Percentiles rank a stretch among this genome's conserved stretches.
These are phyloP conservation scores for Thymelicus sylvestris DNA, from an alignment of 2,888 invertebrate species.

Conservation along the genomic window DNA sequence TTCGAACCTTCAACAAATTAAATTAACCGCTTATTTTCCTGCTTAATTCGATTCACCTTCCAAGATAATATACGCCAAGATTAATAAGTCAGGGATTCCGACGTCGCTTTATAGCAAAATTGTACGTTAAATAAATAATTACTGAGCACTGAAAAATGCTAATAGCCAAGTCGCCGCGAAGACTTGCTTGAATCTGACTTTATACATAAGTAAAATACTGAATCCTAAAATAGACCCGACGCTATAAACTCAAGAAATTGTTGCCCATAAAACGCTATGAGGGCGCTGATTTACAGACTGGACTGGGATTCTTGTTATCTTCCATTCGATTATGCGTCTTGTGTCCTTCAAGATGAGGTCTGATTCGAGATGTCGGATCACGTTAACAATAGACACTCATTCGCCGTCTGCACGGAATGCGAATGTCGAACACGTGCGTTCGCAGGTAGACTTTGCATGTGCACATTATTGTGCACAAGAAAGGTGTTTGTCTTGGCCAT, in stretches of 20 bases:
- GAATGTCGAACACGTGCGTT: conserved; percentile 81
- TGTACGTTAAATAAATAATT: conserved; percentile 28
- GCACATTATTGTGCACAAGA: conserved; percentile 73
- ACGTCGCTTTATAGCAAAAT: conserved; percentile 23
- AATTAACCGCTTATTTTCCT: not conserved
- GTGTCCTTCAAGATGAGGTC: conserved; percentile 50
- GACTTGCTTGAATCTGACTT: conserved; percentile 37
- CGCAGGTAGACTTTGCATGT: conserved; percentile 80
- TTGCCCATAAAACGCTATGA: conserved; percentile 63
- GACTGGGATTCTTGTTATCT: conserved; percentile 44
- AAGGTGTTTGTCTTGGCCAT: conserved; percentile 71
- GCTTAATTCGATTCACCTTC: not conserved
- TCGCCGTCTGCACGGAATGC: conserved; percentile 65
- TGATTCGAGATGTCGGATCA: conserved; percentile 55
- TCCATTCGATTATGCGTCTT: conserved; percentile 55
- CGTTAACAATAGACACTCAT: conserved; percentile 53
- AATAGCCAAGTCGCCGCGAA: conserved; percentile 24
- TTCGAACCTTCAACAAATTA: too few species aligned
- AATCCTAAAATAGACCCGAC: conserved; percentile 58
- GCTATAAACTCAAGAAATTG: conserved; percentile 61
- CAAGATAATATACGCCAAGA: conserved; percentile 1
- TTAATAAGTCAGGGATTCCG: not conserved
- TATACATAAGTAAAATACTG: conserved; percentile 54
- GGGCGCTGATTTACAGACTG: conserved; percentile 57
- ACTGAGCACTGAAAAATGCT: conserved; percentile 25